Conservation (phyloP, 2,888 invertebrate genomes). For the Xestia xanthographa region DNA sequence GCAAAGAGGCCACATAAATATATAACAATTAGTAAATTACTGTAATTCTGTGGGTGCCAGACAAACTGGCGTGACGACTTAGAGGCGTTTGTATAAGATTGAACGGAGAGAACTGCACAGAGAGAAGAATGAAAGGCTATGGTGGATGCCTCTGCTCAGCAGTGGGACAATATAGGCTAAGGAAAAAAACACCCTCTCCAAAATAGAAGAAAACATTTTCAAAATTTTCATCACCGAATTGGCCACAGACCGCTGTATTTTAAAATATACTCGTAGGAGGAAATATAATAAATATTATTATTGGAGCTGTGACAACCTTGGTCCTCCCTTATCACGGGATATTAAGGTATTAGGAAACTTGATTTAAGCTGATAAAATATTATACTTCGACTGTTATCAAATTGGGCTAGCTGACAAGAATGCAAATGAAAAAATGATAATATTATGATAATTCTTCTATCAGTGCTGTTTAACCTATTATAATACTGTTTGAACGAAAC, state of each 20-base stretch:
- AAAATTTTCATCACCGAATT: not conserved
- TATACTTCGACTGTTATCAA: constrained; percentile 26
- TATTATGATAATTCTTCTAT: constrained; percentile 23
- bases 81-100: too few species aligned
- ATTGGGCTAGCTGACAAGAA: constrained; percentile 10
- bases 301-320: not conserved
- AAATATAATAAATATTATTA: not conserved
- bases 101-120: too few species aligned
- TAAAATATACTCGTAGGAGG: not conserved
- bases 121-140: too few species aligned
- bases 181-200: not conserved
- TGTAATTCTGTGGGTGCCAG: too few species aligned
- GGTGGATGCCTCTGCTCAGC: too few species aligned
- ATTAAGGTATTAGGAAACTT: constrained; percentile 9
- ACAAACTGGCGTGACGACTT: too few species aligned
- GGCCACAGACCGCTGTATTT: not conserved
- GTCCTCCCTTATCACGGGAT: constrained; percentile 22
- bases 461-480: not conserved
- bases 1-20: too few species aligned
- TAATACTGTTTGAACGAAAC: not conserved
- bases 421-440: constrained; percentile 10
- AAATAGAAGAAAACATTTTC: not conserved
- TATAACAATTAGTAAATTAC: too few species aligned
- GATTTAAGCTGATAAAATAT: constrained; percentile 40
- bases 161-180: too few species aligned